These are phyloP conservation scores for Myotis pilosus DNA, from an alignment of 2,797 vertebrate species.

Conservation along the genomic window DNA sequence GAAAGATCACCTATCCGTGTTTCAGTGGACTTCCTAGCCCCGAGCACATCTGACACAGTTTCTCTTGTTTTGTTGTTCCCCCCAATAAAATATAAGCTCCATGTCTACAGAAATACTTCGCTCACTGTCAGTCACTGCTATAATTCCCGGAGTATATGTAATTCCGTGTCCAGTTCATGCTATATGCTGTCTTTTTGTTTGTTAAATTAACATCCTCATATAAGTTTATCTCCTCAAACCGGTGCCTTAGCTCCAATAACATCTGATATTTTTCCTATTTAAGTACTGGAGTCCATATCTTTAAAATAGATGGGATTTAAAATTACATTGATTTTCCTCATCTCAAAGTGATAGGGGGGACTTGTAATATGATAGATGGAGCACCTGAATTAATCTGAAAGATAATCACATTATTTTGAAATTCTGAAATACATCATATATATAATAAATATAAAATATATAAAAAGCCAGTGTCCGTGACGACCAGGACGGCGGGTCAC, in stretches of 20 bases:
- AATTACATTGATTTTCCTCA: neutral
- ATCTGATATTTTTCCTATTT: neutral
- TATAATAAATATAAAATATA: no score
- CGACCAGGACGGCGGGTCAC: no score
- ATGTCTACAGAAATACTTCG: neutral
- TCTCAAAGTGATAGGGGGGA: neutral
- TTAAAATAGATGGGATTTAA: neutral
- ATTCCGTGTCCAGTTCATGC: neutral
- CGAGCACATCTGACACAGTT: neutral
- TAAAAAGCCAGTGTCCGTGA: no score
- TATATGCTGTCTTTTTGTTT: neutral
- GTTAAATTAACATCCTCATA: neutral
- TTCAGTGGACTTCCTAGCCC: neutral
- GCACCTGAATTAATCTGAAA: no score
- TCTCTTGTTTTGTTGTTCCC: neutral
- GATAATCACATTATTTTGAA: no score
- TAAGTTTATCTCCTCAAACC: neutral
- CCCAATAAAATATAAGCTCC: neutral
- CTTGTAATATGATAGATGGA: no score
- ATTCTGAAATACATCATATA: no score
- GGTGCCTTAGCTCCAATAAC: neutral
- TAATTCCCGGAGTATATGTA: neutral
- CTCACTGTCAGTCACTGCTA: neutral
- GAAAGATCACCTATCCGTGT: no score
- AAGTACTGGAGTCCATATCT: neutral